Base-by-base conservation (phyloP, 2,888 invertebrate species). In the Allygus modestus region DNA sequence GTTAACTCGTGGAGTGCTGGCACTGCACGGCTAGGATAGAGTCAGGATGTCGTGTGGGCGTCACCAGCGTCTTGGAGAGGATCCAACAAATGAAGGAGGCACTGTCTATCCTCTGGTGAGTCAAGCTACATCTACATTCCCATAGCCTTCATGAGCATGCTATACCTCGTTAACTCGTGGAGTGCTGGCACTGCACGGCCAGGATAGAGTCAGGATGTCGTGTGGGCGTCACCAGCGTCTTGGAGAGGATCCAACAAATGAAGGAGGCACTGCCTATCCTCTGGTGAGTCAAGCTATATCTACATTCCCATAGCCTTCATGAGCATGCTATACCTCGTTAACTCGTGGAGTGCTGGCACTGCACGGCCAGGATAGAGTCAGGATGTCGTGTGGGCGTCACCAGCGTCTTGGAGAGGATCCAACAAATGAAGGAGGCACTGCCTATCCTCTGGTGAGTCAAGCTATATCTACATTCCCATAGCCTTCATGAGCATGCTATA, bases 261-360 rank as follows among this genome's bases (percentile, higher is more conserved):
- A 91, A 93, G 87, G 92, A 92, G 54, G 94, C 96, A 0, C 93
- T 94, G 85, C 96, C 96, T 0, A 92, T 96, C 84, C 94, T 97
- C 71, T 97, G 96, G 96, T 92, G 87, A 90, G 88, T 58, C 26
- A 85, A 96, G 95, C 77, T 7, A 94, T 91, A 94, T 96, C 85
- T 96, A 96, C 91, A 95, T 96, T 86, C 96, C 96, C 7, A 94
- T 96, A 96, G 84, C 96, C 96, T 23, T 95, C 96, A 94, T 95
- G 88, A 92, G 95, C 77, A 94, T 96, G 89, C 92, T 96, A 46
- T 97, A 96, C 91, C 91, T 96, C 87, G 94, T 96, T 97, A 97
- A 90, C 91, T 96, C 88, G 95, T 96, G 89, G 96, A 97, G 90
- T 96, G 96, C 89, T 96, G 95, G 92, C 95, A 96, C 90, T 88